Percentiles rank a stretch among this genome's conserved stretches.
Conservation (phyloP, 1,140 invertebrate species). For the Laupala kohalensis region DNA sequence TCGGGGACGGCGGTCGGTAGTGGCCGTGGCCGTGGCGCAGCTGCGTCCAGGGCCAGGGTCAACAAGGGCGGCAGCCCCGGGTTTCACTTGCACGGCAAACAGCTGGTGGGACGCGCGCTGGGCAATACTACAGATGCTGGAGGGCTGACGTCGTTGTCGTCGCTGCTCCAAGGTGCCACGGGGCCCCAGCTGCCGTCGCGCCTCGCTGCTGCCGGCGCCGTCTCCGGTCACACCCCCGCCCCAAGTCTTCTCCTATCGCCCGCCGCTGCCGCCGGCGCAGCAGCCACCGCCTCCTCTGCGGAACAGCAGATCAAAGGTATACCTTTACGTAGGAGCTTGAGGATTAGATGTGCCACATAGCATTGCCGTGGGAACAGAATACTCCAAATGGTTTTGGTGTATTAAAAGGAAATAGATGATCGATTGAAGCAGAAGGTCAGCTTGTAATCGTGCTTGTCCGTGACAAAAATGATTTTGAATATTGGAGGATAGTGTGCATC, state of each 20-base stretch:
- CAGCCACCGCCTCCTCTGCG: constrained; percentile 14
- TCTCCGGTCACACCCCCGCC: constrained; percentile 24
- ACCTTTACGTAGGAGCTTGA: constrained; percentile 12
- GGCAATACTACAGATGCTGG: constrained; percentile 17
- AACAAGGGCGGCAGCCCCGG: background rate
- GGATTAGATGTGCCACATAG: no score
- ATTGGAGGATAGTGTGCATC: no score
- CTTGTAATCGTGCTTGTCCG: no score
- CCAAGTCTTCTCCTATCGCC: no score
- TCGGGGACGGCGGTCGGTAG: constrained; percentile 13
- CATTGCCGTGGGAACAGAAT: no score
- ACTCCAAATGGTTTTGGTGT: no score
- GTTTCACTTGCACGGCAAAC: background rate
- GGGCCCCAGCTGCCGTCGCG: no score
- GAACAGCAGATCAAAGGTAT: constrained; percentile 27
- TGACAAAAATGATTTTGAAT: no score
- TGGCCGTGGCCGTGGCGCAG: constrained; percentile 16
- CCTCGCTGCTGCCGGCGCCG: constrained; percentile 18
- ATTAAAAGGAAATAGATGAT: no score
- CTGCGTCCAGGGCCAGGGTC: constrained; percentile 17
- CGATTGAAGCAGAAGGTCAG: no score
- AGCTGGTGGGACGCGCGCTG: constrained; percentile 11
- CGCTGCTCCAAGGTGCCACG: constrained; percentile 23
- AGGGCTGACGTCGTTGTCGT: constrained; percentile 19
- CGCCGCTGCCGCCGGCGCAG: constrained; percentile 18